Evolutionary conservation across 2,888 invertebrate genomes (phyloP), one percentile per base, ranked within the genome.

Genomic region (Acleris emargana): DNA sequence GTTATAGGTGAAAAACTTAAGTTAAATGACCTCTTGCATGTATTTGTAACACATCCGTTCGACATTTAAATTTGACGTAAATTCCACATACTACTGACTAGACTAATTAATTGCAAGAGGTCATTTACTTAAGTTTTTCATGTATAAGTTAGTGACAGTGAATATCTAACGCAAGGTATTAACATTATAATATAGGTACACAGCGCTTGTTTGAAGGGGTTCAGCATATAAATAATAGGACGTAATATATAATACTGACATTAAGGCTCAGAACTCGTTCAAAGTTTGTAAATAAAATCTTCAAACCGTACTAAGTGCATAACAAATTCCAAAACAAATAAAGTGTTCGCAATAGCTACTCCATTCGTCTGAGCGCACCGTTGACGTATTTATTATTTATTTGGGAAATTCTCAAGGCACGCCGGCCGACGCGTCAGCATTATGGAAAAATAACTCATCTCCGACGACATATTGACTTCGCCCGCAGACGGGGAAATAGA

Each of bases 311-410:
- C 52, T 53, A 13, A 42, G 68, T 79, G 82, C 80, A 82, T 83
- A 84, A 79, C 80, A 84, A 81, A 86, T 82, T 80, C 75, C 68
- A 78, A 81, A 79, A 81, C 78, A 81, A 82, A 83, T 71, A 69
- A 77, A 71, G 61, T 68, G 72, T 78, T 77, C 75, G 68, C 76
- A 74, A 73, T 76, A 73, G 77, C 50, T 61, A 80, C 77, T 76
- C 73, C 75, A 72, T 53, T 58, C 70, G 76, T 76, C 77, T 74
- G 72, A 67, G 73, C 75, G 72, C 72, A 68, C 59, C 55, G 78
- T 78, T 85, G 89, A 87, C 83, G 82, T 88, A 91, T 91, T 91
- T 91, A 91, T 91, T 91, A 91, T 91, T 90, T 91, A 90, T 91
- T 91, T 89, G 91, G 88, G 89, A 90, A 66, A 89, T 90, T 84